A percentile compares a stretch with the other conserved stretches of the same genome.
phyloP scores from a whole-genome alignment of 1,140 invertebrate genomes.

The Drosophila asahinai region DNA sequence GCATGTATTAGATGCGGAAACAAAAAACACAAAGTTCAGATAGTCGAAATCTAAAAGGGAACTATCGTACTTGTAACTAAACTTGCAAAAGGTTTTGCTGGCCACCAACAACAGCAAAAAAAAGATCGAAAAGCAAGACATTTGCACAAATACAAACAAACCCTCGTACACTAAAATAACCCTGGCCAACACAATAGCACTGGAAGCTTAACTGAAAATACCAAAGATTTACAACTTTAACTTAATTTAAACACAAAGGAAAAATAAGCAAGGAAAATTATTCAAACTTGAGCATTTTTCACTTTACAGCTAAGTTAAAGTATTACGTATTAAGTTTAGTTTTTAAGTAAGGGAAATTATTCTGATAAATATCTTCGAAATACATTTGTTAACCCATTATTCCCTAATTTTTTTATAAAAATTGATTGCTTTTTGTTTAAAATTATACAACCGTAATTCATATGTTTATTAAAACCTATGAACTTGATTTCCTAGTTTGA shows the following conservation, averaged over 20 bases:
- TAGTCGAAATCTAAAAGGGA: slow-evolving; percentile 21
- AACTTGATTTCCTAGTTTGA: too few relatives aligned
- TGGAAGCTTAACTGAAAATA: background rate
- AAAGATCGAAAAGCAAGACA: slow-evolving; percentile 8
- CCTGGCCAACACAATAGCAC: slow-evolving; percentile 9
- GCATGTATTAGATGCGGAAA: slow-evolving; percentile 1
- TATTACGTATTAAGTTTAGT: background rate
- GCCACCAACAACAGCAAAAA: slow-evolving; percentile 5
- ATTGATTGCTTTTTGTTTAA: too few relatives aligned
- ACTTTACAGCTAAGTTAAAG: background rate
- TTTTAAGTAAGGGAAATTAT: background rate
- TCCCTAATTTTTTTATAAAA: too few relatives aligned
- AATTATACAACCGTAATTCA: too few relatives aligned
- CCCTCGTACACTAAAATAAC: background rate
- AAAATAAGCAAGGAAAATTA: background rate
- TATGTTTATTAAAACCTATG: too few relatives aligned
- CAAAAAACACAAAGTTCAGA: slow-evolving; percentile 15
- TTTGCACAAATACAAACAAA: background rate
- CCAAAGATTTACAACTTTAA: background rate
- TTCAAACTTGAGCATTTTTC: background rate
- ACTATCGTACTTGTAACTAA: slow-evolving; percentile 10
- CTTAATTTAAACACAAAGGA: background rate
- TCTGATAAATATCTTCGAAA: background rate
- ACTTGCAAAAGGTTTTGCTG: slow-evolving; percentile 19
- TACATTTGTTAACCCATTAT: background rate